Evolutionary conservation across 2,797 vertebrate genomes (phyloP).

Genomic region (Sternarchorhynchus goeldii): DNA sequence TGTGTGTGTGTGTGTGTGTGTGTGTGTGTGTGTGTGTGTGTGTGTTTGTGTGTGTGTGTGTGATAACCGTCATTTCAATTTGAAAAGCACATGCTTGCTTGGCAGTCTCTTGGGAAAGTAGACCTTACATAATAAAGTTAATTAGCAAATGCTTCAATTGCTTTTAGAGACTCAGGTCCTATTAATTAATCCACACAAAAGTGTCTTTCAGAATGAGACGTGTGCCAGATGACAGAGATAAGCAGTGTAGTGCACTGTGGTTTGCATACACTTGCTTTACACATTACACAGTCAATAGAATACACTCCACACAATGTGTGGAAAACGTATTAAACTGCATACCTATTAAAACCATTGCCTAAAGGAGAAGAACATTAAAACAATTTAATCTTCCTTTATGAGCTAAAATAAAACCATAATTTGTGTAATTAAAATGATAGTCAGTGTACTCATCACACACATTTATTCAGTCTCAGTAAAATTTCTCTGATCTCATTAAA

Average conservation of each 20-base stretch:
- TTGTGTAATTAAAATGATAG: constrained; percentile 42
- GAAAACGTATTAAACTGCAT: neutral
- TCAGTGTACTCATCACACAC: constrained; percentile 42
- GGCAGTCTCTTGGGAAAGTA: constrained; percentile 59
- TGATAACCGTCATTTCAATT: constrained; percentile 67
- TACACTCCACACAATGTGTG: neutral
- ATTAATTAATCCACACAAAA: constrained; percentile 77
- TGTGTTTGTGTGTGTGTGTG: constrained; percentile 35
- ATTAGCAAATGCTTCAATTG: constrained; percentile 77
- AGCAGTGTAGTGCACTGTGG: constrained; percentile 53
- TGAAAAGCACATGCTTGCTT: constrained; percentile 59
- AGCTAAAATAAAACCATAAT: constrained; percentile 16
- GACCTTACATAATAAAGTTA: constrained; percentile 73
- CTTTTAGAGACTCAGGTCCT: constrained; percentile 73
- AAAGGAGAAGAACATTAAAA: constrained; percentile 30
- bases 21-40: constrained; percentile 5
- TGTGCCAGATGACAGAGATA: constrained; percentile 63
- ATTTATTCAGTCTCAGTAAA: constrained; percentile 56
- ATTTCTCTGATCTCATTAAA: constrained; percentile 50
- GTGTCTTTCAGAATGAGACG: constrained; percentile 66
- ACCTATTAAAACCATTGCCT: constrained; percentile 17
- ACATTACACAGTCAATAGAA: constrained; percentile 23
- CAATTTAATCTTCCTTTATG: constrained; percentile 1
- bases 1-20: neutral
- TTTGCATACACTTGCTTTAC: constrained; percentile 44